Conservation (phyloP, 2,113 vertebrate species). For the Xiphorhynchus elegans region DNA sequence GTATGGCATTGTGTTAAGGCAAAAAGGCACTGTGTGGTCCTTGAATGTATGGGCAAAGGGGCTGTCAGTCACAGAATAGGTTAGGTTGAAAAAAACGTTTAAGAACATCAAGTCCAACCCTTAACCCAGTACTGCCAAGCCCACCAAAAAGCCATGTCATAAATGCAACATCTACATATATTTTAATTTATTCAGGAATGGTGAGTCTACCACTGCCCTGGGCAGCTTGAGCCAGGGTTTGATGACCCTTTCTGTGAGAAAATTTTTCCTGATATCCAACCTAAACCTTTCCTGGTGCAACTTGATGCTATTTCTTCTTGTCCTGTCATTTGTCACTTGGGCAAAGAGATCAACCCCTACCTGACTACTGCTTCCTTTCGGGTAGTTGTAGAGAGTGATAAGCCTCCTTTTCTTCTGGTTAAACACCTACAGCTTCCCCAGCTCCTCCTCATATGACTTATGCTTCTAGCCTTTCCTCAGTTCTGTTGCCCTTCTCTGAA, state of each 20-base stretch:
- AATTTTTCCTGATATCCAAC: neutral
- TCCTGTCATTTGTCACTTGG: no score
- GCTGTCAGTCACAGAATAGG: neutral
- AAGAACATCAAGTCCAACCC: neutral
- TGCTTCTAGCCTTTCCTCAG: neutral
- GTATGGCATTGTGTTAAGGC: no score
- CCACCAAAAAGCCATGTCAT: neutral
- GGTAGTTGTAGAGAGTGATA: fast-evolving
- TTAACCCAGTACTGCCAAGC: neutral
- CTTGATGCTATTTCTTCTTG: neutral
- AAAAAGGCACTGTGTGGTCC: neutral
- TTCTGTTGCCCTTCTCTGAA: neutral
- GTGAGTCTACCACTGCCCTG: neutral
- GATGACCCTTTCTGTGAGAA: fast-evolving
- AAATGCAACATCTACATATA: fast-evolving
- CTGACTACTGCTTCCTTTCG: fast-evolving
- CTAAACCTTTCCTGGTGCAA: neutral
- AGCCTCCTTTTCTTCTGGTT: neutral
- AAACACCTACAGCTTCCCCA: fast-evolving
- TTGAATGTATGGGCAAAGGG: neutral
- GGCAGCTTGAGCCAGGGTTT: neutral
- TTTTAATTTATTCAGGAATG: neutral
- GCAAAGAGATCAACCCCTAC: fast-evolving
- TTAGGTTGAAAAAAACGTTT: neutral
- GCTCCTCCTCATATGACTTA: fast-evolving